Percentiles rank a stretch among this genome's conserved stretches.
Evolutionary conservation across 2,888 invertebrate species (phyloP).

Genomic region (Luperina testacea): DNA sequence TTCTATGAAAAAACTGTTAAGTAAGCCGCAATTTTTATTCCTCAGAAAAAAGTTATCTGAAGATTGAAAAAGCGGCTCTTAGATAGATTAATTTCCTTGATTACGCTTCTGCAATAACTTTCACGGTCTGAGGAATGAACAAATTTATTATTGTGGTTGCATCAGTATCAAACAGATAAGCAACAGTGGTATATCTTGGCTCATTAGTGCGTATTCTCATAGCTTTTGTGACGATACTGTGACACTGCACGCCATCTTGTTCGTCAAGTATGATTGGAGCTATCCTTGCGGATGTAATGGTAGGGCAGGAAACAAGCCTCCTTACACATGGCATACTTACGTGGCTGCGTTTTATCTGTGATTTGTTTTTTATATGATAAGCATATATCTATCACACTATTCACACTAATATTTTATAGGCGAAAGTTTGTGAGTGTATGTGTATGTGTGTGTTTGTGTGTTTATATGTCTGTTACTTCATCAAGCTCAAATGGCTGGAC

Average conservation of each 20-base stretch:
- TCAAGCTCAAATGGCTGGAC: too few relatives aligned
- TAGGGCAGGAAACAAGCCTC: neutral
- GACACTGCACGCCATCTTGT: conserved; percentile 18
- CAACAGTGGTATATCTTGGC: conserved; percentile 8
- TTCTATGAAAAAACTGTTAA: too few relatives aligned
- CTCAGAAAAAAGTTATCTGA: too few relatives aligned
- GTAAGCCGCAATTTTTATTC: too few relatives aligned
- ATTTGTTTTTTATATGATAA: neutral
- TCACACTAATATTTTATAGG: too few relatives aligned
- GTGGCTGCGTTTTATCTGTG: neutral
- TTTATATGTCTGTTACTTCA: too few relatives aligned
- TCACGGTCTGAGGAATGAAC: neutral
- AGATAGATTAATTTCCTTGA: neutral
- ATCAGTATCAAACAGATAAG: neutral
- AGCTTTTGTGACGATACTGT: conserved; percentile 19
- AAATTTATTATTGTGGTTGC: neutral
- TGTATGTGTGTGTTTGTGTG: too few relatives aligned
- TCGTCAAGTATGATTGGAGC: conserved; percentile 55
- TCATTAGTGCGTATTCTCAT: conserved; percentile 48
- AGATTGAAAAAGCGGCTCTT: too few relatives aligned
- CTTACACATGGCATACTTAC: neutral
- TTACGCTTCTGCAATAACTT: neutral
- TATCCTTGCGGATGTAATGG: neutral
- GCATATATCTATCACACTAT: too few relatives aligned
- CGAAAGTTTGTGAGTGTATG: too few relatives aligned